Evolutionary conservation across 2,888 invertebrate genomes (phyloP), one percentile per base, ranked within the genome.

Genomic region (Spicauda simplicius): DNA sequence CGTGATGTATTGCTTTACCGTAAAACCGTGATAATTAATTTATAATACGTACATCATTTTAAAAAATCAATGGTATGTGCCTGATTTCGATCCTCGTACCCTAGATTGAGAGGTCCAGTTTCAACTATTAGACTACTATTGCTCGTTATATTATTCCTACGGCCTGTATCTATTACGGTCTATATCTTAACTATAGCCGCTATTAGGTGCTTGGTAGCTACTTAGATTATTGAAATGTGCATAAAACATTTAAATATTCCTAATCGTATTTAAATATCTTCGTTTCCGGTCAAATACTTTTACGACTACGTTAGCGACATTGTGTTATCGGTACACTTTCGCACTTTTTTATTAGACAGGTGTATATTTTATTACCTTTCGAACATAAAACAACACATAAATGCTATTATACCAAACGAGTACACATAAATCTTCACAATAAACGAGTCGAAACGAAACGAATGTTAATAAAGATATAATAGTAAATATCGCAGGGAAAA

Each of bases 381-480:
- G 73, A 77, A 79, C 77, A 80, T 83, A 82, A 83, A 84, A 81
- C 75, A 80, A 82, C 76, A 80, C 78, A 80, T 83, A 85, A 84
- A 85, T 87, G 81, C 81, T 83, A 86, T 85, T 82, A 77, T 81
- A 77, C 71, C 65, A 72, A 77, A 79, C 74, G 73, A 81, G 78
- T 78, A 10, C 7, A 73, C 80, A 84, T 83, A 86, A 89, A 90
- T 89, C 86, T 88, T 82, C 79, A 82, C 83, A 83, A 86, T 84
- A 88, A 86, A 88, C 81, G 80, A 80, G 79, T 83, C 83, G 82
- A 82, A 83, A 84, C 81, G 81, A 81, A 84, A 83, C 77, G 79
- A 76, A 82, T 84, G 90, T 90, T 91, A 91, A 91, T 92, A 91
- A 90, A 90, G 91, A 90, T 87, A 90, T 91, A 90, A 90, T 91